phyloP scores from a whole-genome alignment of 2,888 invertebrate genomes.

The Mesorhabditis belari region DNA sequence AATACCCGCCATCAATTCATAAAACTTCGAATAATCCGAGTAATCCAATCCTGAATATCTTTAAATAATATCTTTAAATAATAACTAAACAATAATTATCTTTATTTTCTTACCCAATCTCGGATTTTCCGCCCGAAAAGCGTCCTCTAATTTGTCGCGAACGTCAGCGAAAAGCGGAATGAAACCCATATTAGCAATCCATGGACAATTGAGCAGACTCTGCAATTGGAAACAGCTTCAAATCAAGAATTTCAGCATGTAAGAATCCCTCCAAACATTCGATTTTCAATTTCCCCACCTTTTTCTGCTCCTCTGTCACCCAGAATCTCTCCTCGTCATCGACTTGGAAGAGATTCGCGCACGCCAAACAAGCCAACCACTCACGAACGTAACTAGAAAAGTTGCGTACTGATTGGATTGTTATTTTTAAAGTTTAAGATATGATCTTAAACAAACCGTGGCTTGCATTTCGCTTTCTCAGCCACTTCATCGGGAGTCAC shows the following conservation, averaged over 20 bases:
- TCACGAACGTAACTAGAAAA: conserved; percentile 14
- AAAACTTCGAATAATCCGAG: not conserved
- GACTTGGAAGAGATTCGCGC: conserved; percentile 14
- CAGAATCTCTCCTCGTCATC: conserved; percentile 10
- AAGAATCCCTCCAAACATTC: too few relatives aligned
- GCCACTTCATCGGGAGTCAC: conserved; percentile 30
- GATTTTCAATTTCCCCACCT: not conserved
- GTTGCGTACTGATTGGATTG: not conserved
- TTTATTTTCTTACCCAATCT: not conserved
- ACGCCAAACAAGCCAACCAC: conserved; percentile 15
- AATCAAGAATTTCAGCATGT: too few relatives aligned
- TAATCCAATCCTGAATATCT: not conserved
- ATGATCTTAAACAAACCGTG: conserved; percentile 16
- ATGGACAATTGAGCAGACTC: not conserved
- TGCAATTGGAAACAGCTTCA: not conserved
- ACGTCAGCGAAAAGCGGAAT: not conserved
- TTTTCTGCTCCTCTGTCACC: conserved; percentile 3
- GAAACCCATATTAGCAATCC: not conserved
- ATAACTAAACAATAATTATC: too few relatives aligned
- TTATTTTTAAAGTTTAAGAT: too few relatives aligned
- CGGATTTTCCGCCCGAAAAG: not conserved
- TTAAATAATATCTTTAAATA: not conserved
- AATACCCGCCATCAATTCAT: not conserved
- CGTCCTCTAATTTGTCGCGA: not conserved
- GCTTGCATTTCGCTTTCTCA: conserved; percentile 28